Percentiles rank a stretch among this genome's conserved stretches.
Evolutionary conservation across 2,888 invertebrate species (phyloP).

Genomic region (Anticlea derivata): DNA sequence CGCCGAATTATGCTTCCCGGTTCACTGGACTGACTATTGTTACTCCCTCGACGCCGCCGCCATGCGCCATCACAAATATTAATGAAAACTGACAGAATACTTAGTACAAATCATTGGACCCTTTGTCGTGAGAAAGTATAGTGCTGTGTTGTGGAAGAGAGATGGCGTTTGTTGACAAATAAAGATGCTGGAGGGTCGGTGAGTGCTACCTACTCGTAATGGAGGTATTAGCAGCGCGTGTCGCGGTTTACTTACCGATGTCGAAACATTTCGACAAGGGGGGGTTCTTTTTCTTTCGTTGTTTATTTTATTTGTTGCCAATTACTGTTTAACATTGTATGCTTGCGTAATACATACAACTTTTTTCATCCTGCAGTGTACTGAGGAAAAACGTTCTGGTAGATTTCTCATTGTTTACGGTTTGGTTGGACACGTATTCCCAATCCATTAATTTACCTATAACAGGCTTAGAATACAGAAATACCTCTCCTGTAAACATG

Average conservation of each 20-base stretch:
- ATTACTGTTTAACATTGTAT: conserved; percentile 3
- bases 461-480: too few relatives aligned
- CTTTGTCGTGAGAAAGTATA: conserved; percentile 19
- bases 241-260: conserved; percentile 54
- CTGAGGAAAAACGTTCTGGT: background rate
- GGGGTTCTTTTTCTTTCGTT: conserved; percentile 16
- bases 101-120: background rate
- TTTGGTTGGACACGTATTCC: too few relatives aligned
- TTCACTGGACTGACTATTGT: conserved; percentile 32
- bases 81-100: conserved; percentile 11
- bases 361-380: background rate
- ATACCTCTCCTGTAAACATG: too few relatives aligned
- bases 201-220: conserved; percentile 44
- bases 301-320: conserved; percentile 12
- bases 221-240: conserved; percentile 46
- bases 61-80: conserved; percentile 1
- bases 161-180: conserved; percentile 41
- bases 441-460: too few relatives aligned
- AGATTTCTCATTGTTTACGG: background rate
- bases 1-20: conserved; percentile 30
- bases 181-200: conserved; percentile 57
- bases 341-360: background rate
- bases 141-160: conserved; percentile 39
- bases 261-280: conserved; percentile 39
- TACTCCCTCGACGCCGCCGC: background rate